These are phyloP conservation scores for Dicrurus megarhynchus DNA, from an alignment of 2,113 vertebrate genomes.

Conservation along the genomic window DNA sequence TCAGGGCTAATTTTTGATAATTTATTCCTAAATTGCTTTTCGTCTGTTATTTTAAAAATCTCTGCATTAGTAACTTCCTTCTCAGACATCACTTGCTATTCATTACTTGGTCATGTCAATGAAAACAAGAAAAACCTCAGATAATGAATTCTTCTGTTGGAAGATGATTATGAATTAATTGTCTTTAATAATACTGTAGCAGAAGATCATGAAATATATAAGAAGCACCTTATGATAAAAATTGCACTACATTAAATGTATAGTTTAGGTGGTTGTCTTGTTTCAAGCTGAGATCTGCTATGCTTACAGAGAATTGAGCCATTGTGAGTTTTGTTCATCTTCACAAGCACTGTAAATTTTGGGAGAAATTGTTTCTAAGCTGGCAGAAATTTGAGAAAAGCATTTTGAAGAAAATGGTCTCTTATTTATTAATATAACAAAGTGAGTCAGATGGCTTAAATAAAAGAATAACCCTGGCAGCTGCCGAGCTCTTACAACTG, in stretches of 20 bases:
- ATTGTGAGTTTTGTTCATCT: background rate
- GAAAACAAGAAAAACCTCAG: background rate
- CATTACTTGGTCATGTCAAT: background rate
- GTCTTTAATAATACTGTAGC: background rate
- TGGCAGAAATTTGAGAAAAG: background rate
- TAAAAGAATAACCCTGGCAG: background rate
- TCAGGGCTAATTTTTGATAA: background rate
- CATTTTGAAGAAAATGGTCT: background rate
- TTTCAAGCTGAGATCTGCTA: background rate
- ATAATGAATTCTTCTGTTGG: background rate
- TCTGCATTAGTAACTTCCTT: background rate
- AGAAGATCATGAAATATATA: background rate
- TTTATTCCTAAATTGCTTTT: background rate
- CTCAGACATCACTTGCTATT: background rate
- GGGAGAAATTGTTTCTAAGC: background rate
- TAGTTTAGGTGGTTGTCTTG: background rate
- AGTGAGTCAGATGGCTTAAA: background rate
- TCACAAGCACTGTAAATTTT: background rate
- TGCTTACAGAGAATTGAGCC: background rate
- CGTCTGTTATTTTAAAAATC: background rate
- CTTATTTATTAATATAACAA: conserved; percentile 39
- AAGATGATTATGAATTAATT: background rate
- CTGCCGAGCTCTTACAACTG: background rate
- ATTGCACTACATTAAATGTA: background rate
- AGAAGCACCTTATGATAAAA: background rate